Percentiles rank a stretch among this genome's conserved stretches.
These are phyloP conservation scores for Entelurus aequoreus DNA, from an alignment of 2,113 vertebrate genomes.

Conservation along the genomic window DNA sequence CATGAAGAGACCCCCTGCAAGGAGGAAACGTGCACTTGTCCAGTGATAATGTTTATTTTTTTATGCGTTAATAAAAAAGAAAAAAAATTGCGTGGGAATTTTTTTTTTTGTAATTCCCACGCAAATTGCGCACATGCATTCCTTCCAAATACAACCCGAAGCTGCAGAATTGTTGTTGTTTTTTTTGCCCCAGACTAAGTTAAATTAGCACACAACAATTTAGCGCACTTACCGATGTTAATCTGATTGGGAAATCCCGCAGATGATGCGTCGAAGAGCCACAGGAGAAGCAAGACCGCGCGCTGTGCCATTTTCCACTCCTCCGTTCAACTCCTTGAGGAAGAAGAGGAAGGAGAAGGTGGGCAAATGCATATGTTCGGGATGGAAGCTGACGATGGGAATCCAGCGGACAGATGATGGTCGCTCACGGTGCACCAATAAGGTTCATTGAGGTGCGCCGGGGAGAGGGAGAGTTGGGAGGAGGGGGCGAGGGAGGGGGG, in stretches of 20 bases:
- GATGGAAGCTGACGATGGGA: conserved; percentile 68
- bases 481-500: conserved; percentile 5
- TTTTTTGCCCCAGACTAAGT: too few species aligned
- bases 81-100: too few species aligned
- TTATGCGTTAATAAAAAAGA: not conserved
- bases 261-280: conserved; percentile 80
- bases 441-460: conserved; percentile 71
- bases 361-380: conserved; percentile 75
- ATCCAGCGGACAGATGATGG: conserved; percentile 66
- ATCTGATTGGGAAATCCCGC: conserved; percentile 96
- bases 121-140: conserved; percentile 45
- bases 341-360: conserved; percentile 50
- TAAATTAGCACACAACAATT: not conserved
- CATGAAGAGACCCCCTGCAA: conserved; percentile 95
- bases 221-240: conserved; percentile 87
- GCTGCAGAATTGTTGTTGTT: not conserved
- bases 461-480: conserved; percentile 17
- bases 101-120: not conserved
- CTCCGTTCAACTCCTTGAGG: conserved; percentile 78
- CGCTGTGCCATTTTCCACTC: conserved; percentile 83
- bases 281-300: conserved; percentile 80
- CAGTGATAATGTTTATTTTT: not conserved
- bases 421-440: conserved; percentile 73
- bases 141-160: not conserved
- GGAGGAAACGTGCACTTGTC: conserved; percentile 21